Evolutionary conservation across 1,140 invertebrate genomes (phyloP).

Genomic region (Linepithema humile): DNA sequence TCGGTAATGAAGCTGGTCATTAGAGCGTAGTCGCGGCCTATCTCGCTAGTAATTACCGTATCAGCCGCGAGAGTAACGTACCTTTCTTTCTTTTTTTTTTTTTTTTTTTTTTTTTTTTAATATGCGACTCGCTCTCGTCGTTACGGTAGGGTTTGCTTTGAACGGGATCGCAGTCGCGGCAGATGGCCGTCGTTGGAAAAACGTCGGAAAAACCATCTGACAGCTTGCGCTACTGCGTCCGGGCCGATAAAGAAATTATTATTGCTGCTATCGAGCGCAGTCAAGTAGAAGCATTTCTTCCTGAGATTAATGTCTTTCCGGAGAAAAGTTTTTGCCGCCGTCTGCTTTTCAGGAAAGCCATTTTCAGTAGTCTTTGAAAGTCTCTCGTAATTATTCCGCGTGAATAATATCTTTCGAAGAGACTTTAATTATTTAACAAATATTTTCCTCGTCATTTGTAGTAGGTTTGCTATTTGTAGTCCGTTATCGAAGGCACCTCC

Average conservation of each 20-base stretch:
- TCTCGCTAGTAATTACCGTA: conserved; percentile 62
- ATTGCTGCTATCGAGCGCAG: conserved; percentile 22
- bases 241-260: conserved; percentile 48
- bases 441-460: neutral
- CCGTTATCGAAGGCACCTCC: neutral
- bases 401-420: neutral
- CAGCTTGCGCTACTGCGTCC: neutral
- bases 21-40: conserved; percentile 47
- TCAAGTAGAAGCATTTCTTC: conserved; percentile 16
- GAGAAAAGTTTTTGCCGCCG: conserved; percentile 23
- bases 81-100: neutral
- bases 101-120: conserved; percentile 29
- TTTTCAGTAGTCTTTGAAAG: conserved; percentile 26
- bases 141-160: conserved; percentile 50
- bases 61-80: conserved; percentile 36
- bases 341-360: conserved; percentile 23
- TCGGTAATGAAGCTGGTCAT: conserved; percentile 65
- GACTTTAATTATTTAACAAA: conserved; percentile 29
- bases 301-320: conserved; percentile 42
- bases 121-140: neutral
- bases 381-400: conserved; percentile 43
- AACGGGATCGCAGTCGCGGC: conserved; percentile 29
- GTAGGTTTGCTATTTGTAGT: neutral
- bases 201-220: conserved; percentile 11
- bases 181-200: conserved; percentile 17